A percentile compares a stretch with the other conserved stretches of the same genome.
These are phyloP conservation scores for Tribolium freemani DNA, from an alignment of 2,888 invertebrate species.

Conservation along the genomic window DNA sequence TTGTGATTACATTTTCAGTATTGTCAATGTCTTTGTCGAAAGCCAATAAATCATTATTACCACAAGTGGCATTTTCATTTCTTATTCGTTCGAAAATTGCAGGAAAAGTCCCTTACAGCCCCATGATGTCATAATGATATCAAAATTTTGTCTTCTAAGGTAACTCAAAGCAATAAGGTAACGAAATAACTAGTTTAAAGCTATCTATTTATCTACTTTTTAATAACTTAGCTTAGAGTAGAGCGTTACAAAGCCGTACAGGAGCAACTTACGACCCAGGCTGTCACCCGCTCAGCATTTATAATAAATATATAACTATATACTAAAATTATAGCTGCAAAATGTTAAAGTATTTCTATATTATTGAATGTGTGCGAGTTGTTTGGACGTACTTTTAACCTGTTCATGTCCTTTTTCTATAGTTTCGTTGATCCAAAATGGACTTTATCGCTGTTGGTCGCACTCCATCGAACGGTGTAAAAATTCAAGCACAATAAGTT, in stretches of 20 bases:
- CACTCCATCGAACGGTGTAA: slow-evolving; percentile 59
- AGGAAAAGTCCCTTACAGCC: slow-evolving; percentile 46
- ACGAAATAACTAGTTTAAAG: slow-evolving; percentile 66
- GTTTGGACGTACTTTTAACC: slow-evolving; percentile 59
- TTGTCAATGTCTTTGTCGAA: slow-evolving; percentile 11
- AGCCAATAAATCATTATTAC: slow-evolving; percentile 10
- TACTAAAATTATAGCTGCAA: slow-evolving; percentile 63
- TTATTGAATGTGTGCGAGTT: slow-evolving; percentile 63
- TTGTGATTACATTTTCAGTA: slow-evolving; percentile 17
- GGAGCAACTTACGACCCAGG: slow-evolving; percentile 67
- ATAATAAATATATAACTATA: slow-evolving; percentile 60
- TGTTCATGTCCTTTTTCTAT: slow-evolving; percentile 63
- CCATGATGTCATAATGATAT: slow-evolving; percentile 56
- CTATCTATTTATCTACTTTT: slow-evolving; percentile 65
- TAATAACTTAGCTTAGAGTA: slow-evolving; percentile 59
- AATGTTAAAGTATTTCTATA: slow-evolving; percentile 67
- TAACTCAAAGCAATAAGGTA: slow-evolving; percentile 70
- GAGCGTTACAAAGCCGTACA: slow-evolving; percentile 57
- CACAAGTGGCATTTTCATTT: slow-evolving; percentile 20
- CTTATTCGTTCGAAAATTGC: neutral
- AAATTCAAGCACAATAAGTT: slow-evolving; percentile 51
- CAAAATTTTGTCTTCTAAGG: slow-evolving; percentile 68
- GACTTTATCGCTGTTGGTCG: slow-evolving; percentile 65
- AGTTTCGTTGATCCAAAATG: slow-evolving; percentile 58
- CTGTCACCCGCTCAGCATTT: slow-evolving; percentile 69